Evolutionary conservation across 2,113 vertebrate genomes (phyloP).

Genomic region (Boulengerochromis microlepis): DNA sequence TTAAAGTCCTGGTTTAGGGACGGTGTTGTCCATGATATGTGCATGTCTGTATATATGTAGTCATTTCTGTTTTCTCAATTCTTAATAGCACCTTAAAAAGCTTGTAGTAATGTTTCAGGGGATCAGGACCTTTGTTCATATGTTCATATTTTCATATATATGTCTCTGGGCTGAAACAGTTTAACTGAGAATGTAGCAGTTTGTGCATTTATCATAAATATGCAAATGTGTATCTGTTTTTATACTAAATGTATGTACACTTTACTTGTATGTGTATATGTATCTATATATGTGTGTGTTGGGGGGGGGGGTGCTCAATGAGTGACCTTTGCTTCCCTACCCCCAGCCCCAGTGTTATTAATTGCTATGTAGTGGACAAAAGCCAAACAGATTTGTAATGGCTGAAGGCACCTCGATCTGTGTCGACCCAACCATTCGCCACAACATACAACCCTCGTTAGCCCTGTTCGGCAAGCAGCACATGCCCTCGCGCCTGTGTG

Average conservation of each 20-base stretch:
- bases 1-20: slow-evolving; percentile 67
- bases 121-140: slow-evolving; percentile 22
- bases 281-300: not conserved
- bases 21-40: not conserved
- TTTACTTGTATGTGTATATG: not conserved
- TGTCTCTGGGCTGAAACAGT: not conserved
- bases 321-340: slow-evolving; percentile 83
- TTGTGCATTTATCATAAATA: not conserved
- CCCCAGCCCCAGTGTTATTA: slow-evolving; percentile 86
- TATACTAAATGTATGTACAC: not conserved
- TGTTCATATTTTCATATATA: not conserved
- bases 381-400: slow-evolving; percentile 98
- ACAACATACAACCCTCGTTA: slow-evolving; percentile 96
- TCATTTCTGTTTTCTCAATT: not conserved
- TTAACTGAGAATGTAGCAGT: not conserved
- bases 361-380: slow-evolving; percentile 92
- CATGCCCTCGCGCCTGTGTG: not conserved
- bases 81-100: not conserved
- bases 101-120: not conserved
- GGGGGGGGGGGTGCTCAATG: slow-evolving; percentile 12
- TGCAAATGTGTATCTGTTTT: not conserved
- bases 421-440: slow-evolving; percentile 85
- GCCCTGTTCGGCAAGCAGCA: slow-evolving; percentile 80
- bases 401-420: slow-evolving; percentile 95
- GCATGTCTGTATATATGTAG: not conserved